Conservation (phyloP, 2,888 invertebrate species). For the Platypus cylindrus region DNA sequence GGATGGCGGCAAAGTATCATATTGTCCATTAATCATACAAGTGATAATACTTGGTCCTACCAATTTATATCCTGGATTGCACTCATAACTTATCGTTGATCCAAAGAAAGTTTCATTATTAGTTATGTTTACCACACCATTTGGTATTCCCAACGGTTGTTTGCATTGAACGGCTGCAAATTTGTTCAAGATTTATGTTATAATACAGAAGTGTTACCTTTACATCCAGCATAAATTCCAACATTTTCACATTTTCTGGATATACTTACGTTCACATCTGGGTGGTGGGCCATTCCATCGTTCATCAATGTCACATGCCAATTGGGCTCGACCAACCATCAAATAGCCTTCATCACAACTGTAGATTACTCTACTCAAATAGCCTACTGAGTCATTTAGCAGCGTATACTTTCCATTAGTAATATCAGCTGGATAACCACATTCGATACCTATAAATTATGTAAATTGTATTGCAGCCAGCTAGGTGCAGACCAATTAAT, state of each 20-base stretch:
- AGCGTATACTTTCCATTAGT: conserved; percentile 68
- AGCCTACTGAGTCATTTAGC: conserved; percentile 76
- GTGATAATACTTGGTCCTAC: conserved; percentile 52
- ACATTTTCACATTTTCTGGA: no score
- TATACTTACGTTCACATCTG: conserved; percentile 59
- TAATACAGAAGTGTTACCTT: no score
- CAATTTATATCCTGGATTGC: conserved; percentile 55
- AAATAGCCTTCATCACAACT: conserved; percentile 71
- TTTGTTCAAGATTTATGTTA: no score
- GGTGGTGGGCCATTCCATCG: conserved; percentile 91
- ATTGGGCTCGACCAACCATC: conserved; percentile 69
- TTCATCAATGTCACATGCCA: conserved; percentile 85
- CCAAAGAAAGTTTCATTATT: conserved; percentile 55
- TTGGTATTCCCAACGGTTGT: conserved; percentile 49
- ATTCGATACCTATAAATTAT: conserved; percentile 60
- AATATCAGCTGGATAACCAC: conserved; percentile 80
- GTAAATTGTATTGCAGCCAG: no score
- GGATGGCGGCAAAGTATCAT: conserved; percentile 62
- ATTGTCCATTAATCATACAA: conserved; percentile 65
- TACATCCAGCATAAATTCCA: no score
- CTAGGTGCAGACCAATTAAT: no score
- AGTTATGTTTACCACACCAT: conserved; percentile 43
- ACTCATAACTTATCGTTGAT: conserved; percentile 61
- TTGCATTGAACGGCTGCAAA: conserved; percentile 58
- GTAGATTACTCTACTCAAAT: conserved; percentile 76